Evolutionary conservation across 2,113 vertebrate species (phyloP), one percentile per base, ranked within the genome.

Genomic region (Delphinapterus leucas): DNA sequence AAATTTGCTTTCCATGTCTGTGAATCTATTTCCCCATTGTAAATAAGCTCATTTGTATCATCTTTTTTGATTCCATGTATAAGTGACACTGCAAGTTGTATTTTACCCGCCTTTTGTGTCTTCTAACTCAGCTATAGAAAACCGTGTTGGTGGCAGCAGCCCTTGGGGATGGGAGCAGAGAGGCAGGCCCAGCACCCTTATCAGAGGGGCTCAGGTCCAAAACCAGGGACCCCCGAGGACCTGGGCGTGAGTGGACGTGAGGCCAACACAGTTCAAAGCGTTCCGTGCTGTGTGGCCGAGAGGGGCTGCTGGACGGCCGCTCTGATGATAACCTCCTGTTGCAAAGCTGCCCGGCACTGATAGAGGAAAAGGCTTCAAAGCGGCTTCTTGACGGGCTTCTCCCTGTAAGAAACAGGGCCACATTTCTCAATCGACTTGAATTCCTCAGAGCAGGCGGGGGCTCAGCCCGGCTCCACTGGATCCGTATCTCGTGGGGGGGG

Each of bases 321-420:
- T 49, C 4, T 68, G 84, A 93, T 68, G 65, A 80, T 84, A 90
- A 95, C 74, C 90, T 80, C 77, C 38, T 85, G 55, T 68, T 71
- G 79, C 88, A 95, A 61, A 36, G 96, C 63, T 21, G 5, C 92
- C 81, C 44, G 38, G 77, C 68, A 91, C 90, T 96, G 97, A 97
- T 81, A 95, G 86, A 89, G 94, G 96, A 95, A 95, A 63, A 84
- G 80, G 82, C 82, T 98, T 97, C 86, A 83, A 93, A 65, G 94
- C 61, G 44, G 49, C 84, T 90, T 3, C 0, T 90, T 94, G 92
- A 95, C 0, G 0, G 95, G 65, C 94, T 97, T 97, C 92, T 38
- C 18, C 68, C 86, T 91, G 31, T 80, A 96, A 38, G 0, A 0
- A 67, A 26, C n/a, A 41, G 93, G 33, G 23, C 58, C 63, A 10